Base-by-base conservation (phyloP, 2,888 invertebrate genomes). In the Apoda limacodes region DNA sequence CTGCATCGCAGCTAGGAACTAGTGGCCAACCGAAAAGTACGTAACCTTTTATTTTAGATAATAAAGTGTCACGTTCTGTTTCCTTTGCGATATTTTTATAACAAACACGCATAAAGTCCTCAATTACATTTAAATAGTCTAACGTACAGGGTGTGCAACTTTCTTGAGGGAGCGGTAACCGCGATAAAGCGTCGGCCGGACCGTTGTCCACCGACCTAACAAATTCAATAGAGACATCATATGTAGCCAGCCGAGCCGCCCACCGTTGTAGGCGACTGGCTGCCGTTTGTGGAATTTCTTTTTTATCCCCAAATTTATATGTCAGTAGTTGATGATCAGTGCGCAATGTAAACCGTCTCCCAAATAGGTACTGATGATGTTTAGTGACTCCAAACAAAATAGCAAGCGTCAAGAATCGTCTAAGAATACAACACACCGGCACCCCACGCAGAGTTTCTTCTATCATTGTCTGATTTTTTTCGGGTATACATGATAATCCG, bases 311-410 rank as follows among this genome's bases (percentile, higher is more conserved):
- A 24, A 70, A 59, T 20, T 72, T 57, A 5, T 46, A 40, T 4
- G 45, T 42, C 3, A 78, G 39, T 1, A 74, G 70, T 33, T 66
- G 52, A 35, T 67, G 60, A 37, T 70, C 68, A 0, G 64, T 68
- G 5, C 53, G 13, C 5, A 68, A 34, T 1, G 40, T 49, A 13
- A 46, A 46, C n/a, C 20, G 24, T 9, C 34, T 21, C 4, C 36
- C 39, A 21, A 28, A 45, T 10, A 42, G 24, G 20, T 45, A 47
- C 10, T 47, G 43, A 25, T 49, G 52, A 12, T 39, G 35, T 17
- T 37, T 32, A 3, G 24, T 30, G 2, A 43, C 30, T 2, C 48
- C 47, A 15, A 32, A 46, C 1, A 43, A 13, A 11, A 47, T 48
- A 5, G 47, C 45, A 2, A 46, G 13, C 5, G 45, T 7, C 46